These are phyloP conservation scores for Platorchestia sp. DNA, from an alignment of 1,140 invertebrate species.

Conservation along the genomic window DNA sequence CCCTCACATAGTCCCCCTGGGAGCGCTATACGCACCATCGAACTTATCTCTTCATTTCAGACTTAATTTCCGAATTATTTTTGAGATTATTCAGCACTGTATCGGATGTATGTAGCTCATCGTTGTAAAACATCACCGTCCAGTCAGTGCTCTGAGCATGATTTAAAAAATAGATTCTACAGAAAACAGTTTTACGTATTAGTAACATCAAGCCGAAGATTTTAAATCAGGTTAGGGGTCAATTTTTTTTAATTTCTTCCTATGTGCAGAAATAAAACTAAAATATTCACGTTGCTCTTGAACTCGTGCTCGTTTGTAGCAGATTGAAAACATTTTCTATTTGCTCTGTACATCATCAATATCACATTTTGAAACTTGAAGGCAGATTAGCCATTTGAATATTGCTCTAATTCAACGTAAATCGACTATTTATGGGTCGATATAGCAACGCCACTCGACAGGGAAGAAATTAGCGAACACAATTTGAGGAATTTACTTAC, in stretches of 20 bases:
- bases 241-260: neutral
- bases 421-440: neutral
- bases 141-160: neutral
- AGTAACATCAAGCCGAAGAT: no score
- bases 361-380: neutral
- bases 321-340: neutral
- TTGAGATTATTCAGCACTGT: no score
- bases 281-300: no score
- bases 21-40: neutral
- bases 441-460: neutral
- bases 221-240: no score
- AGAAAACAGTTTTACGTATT: no score
- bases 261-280: neutral
- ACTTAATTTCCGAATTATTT: neutral
- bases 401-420: neutral
- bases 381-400: neutral
- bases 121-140: neutral
- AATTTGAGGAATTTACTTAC: neutral
- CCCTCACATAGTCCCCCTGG: no score
- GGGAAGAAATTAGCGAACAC: neutral
- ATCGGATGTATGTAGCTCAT: neutral
- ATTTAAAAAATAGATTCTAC: neutral
- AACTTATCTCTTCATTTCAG: neutral
- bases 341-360: neutral
- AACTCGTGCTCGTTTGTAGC: neutral